Conservation (phyloP, 2,888 invertebrate genomes). For the Apotomis betuletana region DNA sequence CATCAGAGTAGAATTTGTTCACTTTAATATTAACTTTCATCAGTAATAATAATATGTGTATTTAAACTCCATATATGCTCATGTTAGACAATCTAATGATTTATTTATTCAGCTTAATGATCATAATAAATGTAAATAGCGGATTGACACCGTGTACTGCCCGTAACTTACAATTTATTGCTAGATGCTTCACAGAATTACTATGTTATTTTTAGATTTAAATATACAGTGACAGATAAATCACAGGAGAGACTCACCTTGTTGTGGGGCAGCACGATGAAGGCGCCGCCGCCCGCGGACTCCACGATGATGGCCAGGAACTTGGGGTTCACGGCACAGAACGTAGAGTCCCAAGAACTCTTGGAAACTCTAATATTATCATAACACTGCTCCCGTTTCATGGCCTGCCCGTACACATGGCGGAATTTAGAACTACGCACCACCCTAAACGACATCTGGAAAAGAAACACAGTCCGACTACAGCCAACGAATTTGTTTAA, state of each 20-base stretch:
- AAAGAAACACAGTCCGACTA: conserved; percentile 70
- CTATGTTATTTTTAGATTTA: conserved; percentile 41
- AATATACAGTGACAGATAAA: conserved; percentile 12
- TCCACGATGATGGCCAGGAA: conserved; percentile 98
- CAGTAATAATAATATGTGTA: not conserved
- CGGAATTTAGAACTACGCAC: conserved; percentile 99
- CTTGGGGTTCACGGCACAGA: conserved; percentile 99
- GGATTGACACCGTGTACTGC: conserved; percentile 8
- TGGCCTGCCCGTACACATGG: conserved; percentile 95
- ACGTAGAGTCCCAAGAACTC: conserved; percentile 99
- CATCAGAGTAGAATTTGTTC: not conserved
- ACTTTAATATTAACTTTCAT: not conserved
- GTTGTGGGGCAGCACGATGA: conserved; percentile 96
- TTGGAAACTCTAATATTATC: conserved; percentile 98
- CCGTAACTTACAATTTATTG: conserved; percentile 26
- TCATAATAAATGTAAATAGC: conserved; percentile 14
- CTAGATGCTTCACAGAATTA: conserved; percentile 19
- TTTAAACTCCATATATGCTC: not conserved
- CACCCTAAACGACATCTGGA: conserved; percentile 97
- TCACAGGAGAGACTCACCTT: conserved; percentile 85
- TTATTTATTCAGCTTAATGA: conserved; percentile 19
- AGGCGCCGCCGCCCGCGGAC: conserved; percentile 97
- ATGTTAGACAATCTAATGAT: not conserved
- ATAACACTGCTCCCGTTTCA: conserved; percentile 98
- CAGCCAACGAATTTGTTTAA: conserved; percentile 64